phyloP scores from a whole-genome alignment of 2,888 invertebrate genomes.

The Epinotia ramella region DNA sequence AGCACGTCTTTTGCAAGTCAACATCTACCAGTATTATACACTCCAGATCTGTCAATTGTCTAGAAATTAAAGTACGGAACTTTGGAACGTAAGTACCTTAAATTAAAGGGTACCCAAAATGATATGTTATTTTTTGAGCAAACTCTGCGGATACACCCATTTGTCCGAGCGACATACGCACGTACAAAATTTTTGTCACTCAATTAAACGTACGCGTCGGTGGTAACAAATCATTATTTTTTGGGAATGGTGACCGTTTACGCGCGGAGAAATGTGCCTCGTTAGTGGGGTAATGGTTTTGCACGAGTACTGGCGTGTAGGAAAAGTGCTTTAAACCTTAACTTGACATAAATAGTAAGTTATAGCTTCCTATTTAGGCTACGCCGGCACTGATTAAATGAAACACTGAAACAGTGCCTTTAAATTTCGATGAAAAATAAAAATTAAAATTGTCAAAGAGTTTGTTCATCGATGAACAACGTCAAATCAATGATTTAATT shows the following conservation, averaged over 20 bases:
- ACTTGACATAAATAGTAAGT: background rate
- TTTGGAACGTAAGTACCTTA: too few species aligned
- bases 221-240: conserved; percentile 82
- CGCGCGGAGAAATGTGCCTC: conserved; percentile 75
- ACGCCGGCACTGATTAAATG: too few species aligned
- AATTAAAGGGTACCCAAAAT: background rate
- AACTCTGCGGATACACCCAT: conserved; percentile 34
- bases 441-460: too few species aligned
- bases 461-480: too few species aligned
- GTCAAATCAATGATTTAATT: too few species aligned
- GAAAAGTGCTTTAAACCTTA: conserved; percentile 52
- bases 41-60: too few species aligned
- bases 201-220: conserved; percentile 74
- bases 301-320: conserved; percentile 63
- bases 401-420: too few species aligned
- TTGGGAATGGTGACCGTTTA: conserved; percentile 66
- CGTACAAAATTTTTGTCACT: conserved; percentile 77
- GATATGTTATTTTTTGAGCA: background rate
- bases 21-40: too few species aligned
- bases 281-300: conserved; percentile 79
- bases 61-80: too few species aligned
- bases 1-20: too few species aligned
- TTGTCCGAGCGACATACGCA: conserved; percentile 32
- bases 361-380: too few species aligned
- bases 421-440: too few species aligned